Evolutionary conservation across 2,797 vertebrate species (phyloP), one percentile per base, ranked within the genome.

Genomic region (Enteromius trimaculatus): DNA sequence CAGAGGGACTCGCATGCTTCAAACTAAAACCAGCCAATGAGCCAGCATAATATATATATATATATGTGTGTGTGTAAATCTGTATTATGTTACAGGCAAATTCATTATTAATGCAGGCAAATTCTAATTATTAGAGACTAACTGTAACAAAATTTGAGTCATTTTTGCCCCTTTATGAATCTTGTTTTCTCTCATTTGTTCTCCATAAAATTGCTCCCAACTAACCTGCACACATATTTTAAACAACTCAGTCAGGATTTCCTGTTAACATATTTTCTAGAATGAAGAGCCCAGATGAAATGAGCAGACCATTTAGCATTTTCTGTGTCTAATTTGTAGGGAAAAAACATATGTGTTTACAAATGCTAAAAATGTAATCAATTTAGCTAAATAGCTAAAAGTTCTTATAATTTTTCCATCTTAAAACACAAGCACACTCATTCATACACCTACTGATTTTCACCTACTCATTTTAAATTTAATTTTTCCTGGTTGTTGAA

Each of bases 401-500:
- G 1, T 29, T 29, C n/a, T 49, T 23, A 13, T 6, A 19, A 62
- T 31, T 23, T 4, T 21, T 42, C 7, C 68, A 55, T 5, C 51
- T 69, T 21, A 44, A 60, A 64, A 64, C 60, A 39, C 51, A 39
- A 6, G 2, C 55, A 31, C 42, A 16, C 26, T 19, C 31, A 21
- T 69, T 60, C 31, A 53, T 76, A 79, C 49, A 65, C 77, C 39
- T 51, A 16, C 83, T 75, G 49, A 19, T 6, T n/a, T n/a, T n/a
- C n/a, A n/a, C n/a, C n/a, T n/a, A n/a, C n/a, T n/a, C 8, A 37
- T 26, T 26, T 39, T 60, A 11, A 11, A 44, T 31, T 70, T 71
- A 11, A 11, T 44, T 44, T 44, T 44, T 44, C 10, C 60, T 71
- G 85, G 79, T 65, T 80, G 84, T 58, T 47, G 21, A 85, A 84